These are phyloP conservation scores for Kuschelorhynchus macadamiae DNA, from an alignment of 2,888 invertebrate species.

Conservation along the genomic window DNA sequence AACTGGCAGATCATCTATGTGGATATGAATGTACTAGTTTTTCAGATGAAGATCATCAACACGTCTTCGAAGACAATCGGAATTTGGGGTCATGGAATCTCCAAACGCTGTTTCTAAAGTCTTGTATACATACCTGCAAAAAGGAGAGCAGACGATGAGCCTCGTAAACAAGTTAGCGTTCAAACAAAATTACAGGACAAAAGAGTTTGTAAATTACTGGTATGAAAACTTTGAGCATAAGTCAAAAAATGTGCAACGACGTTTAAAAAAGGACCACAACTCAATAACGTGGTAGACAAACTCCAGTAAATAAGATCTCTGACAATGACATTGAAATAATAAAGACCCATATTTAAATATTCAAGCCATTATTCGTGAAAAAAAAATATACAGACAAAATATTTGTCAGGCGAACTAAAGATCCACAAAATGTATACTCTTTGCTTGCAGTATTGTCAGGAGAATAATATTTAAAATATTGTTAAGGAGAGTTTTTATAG, in stretches of 20 bases:
- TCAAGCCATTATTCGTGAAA: conserved; percentile 9
- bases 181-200: background rate
- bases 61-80: conserved; percentile 2
- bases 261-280: background rate
- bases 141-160: background rate
- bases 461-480: conserved; percentile 4
- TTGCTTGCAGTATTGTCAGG: background rate
- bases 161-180: conserved; percentile 3
- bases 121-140: conserved; percentile 7
- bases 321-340: background rate
- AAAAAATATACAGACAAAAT: conserved; percentile 6
- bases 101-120: conserved; percentile 8
- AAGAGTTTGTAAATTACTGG: conserved; percentile 13
- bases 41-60: background rate
- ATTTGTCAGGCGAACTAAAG: conserved; percentile 8
- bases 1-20: conserved; percentile 9
- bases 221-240: background rate
- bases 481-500: background rate
- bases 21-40: conserved; percentile 1
- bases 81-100: conserved; percentile 20
- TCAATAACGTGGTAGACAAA: conserved; percentile 9
- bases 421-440: conserved; percentile 16
- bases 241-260: background rate
- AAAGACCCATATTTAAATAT: conserved; percentile 13
- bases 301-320: conserved; percentile 5